These are phyloP conservation scores for Pampusana beccarii DNA, from an alignment of 2,113 vertebrate species.

Conservation along the genomic window DNA sequence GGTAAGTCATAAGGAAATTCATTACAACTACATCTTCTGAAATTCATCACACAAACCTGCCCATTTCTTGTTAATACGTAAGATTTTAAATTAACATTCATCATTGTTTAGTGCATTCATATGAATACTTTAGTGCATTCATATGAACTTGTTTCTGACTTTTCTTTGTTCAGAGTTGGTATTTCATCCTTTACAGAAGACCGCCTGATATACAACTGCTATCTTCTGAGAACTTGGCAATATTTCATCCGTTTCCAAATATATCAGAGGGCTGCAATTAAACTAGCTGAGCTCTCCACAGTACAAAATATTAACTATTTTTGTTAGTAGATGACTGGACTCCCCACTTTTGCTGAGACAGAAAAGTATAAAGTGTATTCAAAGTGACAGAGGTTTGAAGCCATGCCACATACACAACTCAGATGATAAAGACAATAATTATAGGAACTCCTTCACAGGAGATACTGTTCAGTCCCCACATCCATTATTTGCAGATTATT, in stretches of 20 bases:
- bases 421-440: not conserved
- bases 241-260: not conserved
- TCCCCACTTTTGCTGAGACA: not conserved
- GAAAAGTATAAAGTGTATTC: rapidly evolving
- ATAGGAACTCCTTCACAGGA: not conserved
- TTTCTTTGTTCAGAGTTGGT: not conserved
- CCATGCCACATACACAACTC: not conserved
- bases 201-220: not conserved
- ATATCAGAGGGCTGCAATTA: not conserved
- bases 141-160: not conserved
- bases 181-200: not conserved
- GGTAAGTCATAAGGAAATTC: not conserved
- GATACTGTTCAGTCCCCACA: not conserved
- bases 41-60: not conserved
- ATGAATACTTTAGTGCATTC: not conserved
- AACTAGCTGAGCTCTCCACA: not conserved
- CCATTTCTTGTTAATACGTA: not conserved
- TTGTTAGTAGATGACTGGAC: not conserved
- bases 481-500: not conserved
- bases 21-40: not conserved
- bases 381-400: not conserved
- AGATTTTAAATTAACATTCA: not conserved
- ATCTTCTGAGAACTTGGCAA: not conserved
- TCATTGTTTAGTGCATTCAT: rapidly evolving
- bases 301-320: not conserved